phyloP scores from a whole-genome alignment of 2,888 invertebrate species.

The Cerceris ruficornis region DNA sequence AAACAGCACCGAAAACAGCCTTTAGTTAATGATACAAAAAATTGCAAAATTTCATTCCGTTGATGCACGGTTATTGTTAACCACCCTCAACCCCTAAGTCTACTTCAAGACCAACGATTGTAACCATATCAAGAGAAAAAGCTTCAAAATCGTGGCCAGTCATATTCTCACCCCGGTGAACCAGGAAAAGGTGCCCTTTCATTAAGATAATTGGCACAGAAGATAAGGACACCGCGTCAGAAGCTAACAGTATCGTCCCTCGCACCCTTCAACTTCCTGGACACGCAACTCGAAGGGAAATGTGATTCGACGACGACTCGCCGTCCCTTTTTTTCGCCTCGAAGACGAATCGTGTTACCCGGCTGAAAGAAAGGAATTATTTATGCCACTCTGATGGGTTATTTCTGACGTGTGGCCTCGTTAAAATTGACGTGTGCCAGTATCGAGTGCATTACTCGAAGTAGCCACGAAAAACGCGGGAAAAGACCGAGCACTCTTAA shows the following conservation, averaged over 20 bases:
- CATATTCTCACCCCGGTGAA: constrained; percentile 74
- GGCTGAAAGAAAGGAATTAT: constrained; percentile 55
- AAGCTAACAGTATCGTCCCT: background rate
- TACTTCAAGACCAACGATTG: no score
- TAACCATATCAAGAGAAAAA: no score
- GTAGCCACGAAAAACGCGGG: constrained; percentile 33
- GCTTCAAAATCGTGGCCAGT: constrained; percentile 75
- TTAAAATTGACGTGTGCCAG: constrained; percentile 54
- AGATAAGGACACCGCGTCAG: background rate
- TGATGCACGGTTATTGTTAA: no score
- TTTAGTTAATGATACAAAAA: no score
- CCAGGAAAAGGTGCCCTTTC: constrained; percentile 37
- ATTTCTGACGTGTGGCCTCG: constrained; percentile 45
- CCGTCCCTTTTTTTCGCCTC: background rate
- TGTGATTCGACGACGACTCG: constrained; percentile 3
- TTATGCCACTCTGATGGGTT: constrained; percentile 43
- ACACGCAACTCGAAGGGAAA: constrained; percentile 6
- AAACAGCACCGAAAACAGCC: no score
- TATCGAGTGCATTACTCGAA: constrained; percentile 46
- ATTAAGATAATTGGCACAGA: constrained; percentile 16
- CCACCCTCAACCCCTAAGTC: no score
- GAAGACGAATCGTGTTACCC: constrained; percentile 19
- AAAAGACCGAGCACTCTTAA: constrained; percentile 36
- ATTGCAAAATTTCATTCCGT: no score
- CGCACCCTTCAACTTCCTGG: background rate